These are phyloP conservation scores for Megaceryle alcyon DNA, from an alignment of 2,797 vertebrate genomes.

Conservation along the genomic window DNA sequence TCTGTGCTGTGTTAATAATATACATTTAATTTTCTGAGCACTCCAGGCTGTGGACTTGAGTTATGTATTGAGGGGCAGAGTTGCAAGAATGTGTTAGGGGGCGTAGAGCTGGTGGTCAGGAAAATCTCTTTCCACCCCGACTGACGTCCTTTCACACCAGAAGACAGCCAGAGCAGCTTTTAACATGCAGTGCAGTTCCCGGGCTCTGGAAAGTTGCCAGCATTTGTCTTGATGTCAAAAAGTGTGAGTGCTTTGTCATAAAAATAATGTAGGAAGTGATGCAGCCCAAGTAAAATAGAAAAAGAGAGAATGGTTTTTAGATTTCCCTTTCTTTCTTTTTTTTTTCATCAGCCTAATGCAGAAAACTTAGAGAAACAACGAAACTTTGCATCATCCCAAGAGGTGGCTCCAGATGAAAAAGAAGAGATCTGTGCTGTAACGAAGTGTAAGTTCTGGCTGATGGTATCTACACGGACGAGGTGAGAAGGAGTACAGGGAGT, in stretches of 20 bases:
- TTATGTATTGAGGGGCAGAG: background rate
- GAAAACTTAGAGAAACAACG: background rate
- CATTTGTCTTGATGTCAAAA: background rate
- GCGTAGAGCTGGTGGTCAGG: background rate
- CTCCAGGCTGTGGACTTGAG: background rate
- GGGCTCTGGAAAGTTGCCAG: background rate
- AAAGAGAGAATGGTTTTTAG: background rate
- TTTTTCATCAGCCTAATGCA: background rate
- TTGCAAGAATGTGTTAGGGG: background rate
- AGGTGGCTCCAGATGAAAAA: conserved; percentile 4
- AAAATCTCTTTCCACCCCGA: background rate
- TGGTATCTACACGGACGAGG: background rate
- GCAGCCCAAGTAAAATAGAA: background rate
- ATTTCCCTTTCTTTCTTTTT: background rate
- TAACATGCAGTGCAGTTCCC: background rate
- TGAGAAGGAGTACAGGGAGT: background rate
- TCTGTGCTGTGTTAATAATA: background rate
- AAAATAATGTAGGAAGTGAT: background rate
- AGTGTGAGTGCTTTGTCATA: background rate
- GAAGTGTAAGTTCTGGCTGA: background rate
- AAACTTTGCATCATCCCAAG: background rate
- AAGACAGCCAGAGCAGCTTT: background rate
- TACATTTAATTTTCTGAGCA: background rate
- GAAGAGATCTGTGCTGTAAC: background rate
- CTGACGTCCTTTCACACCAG: background rate